These are phyloP conservation scores for Neosalanx taihuensis DNA, from an alignment of 2,797 vertebrate species.

Conservation along the genomic window DNA sequence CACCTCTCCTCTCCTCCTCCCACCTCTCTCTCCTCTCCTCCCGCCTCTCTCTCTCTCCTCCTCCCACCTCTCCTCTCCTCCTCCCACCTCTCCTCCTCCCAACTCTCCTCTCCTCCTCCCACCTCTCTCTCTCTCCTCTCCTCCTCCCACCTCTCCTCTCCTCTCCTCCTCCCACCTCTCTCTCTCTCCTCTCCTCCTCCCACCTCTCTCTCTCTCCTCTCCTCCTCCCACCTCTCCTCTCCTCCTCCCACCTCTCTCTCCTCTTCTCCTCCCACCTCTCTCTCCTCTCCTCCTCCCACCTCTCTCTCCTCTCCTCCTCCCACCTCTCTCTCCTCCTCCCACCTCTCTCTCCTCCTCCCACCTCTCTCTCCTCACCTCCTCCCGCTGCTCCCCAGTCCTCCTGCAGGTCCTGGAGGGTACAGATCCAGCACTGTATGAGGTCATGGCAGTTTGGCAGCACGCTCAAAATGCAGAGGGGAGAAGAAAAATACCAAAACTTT, in stretches of 20 bases:
- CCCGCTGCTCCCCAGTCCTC: constrained; percentile 2
- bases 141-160: too few species aligned
- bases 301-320: too few species aligned
- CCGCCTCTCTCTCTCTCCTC: too few species aligned
- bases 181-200: neutral
- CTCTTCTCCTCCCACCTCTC: neutral
- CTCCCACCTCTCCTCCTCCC: neutral
- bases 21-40: too few species aligned
- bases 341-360: neutral
- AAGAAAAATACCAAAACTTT: too few species aligned
- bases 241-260: too few species aligned
- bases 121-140: neutral
- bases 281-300: neutral
- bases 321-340: neutral
- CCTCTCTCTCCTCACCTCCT: neutral
- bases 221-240: neutral
- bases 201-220: neutral
- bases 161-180: neutral
- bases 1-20: too few species aligned
- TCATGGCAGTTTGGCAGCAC: constrained; percentile 7
- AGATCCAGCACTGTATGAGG: neutral
- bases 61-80: neutral
- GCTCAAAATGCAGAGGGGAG: neutral
- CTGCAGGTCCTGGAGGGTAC: constrained; percentile 5
- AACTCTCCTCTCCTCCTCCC: neutral